These are phyloP conservation scores for Drosophila longiperda DNA, from an alignment of 2,888 invertebrate species.

Conservation along the genomic window DNA sequence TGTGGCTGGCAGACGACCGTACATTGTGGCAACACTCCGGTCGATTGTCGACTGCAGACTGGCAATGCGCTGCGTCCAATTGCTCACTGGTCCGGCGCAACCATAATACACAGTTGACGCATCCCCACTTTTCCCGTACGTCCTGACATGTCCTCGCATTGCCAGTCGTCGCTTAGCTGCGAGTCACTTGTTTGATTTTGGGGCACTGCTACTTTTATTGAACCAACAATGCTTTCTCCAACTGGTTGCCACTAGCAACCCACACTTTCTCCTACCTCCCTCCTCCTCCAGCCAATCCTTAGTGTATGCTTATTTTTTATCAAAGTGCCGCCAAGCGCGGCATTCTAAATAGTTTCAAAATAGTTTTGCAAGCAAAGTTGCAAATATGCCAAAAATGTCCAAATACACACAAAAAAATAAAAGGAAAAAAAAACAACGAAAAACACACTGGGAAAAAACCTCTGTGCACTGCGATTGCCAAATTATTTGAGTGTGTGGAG, in stretches of 20 bases:
- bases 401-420: constrained; percentile 20
- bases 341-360: constrained; percentile 64
- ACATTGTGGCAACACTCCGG: constrained; percentile 56
- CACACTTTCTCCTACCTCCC: neutral
- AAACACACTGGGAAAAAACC: constrained; percentile 1
- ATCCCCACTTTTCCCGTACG: constrained; percentile 10
- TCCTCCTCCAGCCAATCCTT: neutral
- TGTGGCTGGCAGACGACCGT: constrained; percentile 64
- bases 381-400: constrained; percentile 71
- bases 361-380: constrained; percentile 72
- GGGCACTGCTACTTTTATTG: constrained; percentile 58
- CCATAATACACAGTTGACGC: constrained; percentile 18
- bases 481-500: constrained; percentile 54
- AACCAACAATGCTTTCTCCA: constrained; percentile 63
- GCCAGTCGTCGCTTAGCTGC: constrained; percentile 40
- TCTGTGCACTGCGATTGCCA: constrained; percentile 56
- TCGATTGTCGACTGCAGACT: constrained; percentile 58
- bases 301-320: constrained; percentile 4
- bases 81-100: constrained; percentile 4
- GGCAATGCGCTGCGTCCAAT: constrained; percentile 60
- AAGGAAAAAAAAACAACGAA: constrained; percentile 19
- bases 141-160: constrained; percentile 44
- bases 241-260: constrained; percentile 58
- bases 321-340: constrained; percentile 52
- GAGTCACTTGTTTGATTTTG: constrained; percentile 50